Percentiles rank a stretch among this genome's conserved stretches.
Evolutionary conservation across 2,888 invertebrate genomes (phyloP).

Genomic region (Steinernema scapterisci): DNA sequence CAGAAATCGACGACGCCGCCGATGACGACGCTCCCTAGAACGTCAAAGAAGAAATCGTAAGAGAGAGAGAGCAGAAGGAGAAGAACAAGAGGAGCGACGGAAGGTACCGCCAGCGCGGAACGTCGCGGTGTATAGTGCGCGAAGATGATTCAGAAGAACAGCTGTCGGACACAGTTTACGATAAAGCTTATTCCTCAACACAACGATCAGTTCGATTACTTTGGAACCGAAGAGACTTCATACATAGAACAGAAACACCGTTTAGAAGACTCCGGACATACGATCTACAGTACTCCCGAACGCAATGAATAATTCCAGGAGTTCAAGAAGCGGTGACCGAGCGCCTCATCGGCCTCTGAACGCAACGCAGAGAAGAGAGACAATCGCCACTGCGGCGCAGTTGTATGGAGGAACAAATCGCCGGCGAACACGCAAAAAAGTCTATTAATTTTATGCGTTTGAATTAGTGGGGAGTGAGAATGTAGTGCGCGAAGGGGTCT

Average conservation of each 20-base stretch:
- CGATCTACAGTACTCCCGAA: background rate
- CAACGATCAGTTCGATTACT: too few species aligned
- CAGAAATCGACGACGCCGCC: background rate
- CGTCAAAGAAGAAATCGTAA: background rate
- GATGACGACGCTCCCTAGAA: background rate
- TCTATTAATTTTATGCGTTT: constrained; percentile 28
- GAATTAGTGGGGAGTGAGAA: background rate
- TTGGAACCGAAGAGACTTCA: background rate
- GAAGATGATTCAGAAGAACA: constrained; percentile 20
- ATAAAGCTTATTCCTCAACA: background rate
- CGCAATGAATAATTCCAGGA: background rate
- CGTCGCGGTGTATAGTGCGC: background rate
- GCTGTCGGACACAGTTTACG: constrained; percentile 19
- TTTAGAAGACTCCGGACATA: too few species aligned
- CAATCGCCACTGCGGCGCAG: background rate
- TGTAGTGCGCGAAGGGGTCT: background rate
- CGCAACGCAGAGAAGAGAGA: constrained; percentile 3
- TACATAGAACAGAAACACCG: too few species aligned
- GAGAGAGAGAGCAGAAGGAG: background rate
- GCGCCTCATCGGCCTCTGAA: background rate
- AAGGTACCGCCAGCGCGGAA: constrained; percentile 24
- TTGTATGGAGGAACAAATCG: constrained; percentile 1
- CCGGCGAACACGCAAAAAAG: constrained; percentile 15
- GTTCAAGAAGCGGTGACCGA: background rate
- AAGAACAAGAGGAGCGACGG: background rate